Percentiles rank a stretch among this genome's conserved stretches.
Conservation (phyloP, 2,113 vertebrate genomes). For the Passerina amoena region DNA sequence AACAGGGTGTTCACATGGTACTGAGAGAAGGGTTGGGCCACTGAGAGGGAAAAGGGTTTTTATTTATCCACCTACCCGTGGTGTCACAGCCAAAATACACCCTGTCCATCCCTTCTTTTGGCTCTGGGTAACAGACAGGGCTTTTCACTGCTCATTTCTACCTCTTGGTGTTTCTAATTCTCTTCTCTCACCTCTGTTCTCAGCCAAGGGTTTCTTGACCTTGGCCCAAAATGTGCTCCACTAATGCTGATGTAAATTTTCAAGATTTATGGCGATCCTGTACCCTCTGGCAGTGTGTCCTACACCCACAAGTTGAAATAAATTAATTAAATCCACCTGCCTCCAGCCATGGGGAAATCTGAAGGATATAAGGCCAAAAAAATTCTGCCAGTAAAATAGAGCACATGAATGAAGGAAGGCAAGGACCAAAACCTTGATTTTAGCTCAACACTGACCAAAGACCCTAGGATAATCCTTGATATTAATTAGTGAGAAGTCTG, state of each 20-base stretch:
- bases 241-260: background rate
- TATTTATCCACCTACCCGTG: background rate
- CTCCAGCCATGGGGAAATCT: background rate
- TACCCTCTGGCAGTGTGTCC: fast-evolving
- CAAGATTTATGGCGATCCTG: background rate
- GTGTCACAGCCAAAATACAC: background rate
- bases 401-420: background rate
- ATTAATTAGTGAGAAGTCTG: background rate
- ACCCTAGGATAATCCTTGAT: background rate
- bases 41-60: background rate
- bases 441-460: background rate
- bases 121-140: background rate
- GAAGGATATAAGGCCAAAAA: background rate
- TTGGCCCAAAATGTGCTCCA: background rate
- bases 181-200: background rate
- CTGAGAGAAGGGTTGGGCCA: background rate
- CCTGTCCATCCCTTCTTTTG: background rate
- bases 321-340: background rate
- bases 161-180: background rate
- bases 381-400: background rate
- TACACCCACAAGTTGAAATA: background rate
- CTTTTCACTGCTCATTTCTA: background rate
- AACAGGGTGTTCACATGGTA: fast-evolving
- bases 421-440: background rate
- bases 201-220: background rate